Base-by-base conservation (phyloP, 2,888 invertebrate genomes). In the Drosophila cracens region DNA sequence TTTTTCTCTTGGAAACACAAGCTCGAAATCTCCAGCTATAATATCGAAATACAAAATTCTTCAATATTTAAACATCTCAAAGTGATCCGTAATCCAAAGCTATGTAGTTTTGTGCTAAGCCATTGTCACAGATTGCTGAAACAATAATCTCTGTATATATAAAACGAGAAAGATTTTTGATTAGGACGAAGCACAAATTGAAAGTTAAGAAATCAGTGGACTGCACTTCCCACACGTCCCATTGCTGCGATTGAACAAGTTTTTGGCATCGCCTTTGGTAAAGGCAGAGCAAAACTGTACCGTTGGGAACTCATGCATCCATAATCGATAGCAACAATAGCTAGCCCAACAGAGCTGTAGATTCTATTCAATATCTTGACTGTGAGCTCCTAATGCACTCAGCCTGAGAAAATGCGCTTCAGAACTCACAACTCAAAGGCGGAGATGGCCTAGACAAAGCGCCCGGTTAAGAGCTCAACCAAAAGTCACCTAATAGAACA, bases 291-390 rank as follows among this genome's bases (percentile, higher is more conserved):
- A 46, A 25, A 61, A 36, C 57, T 60, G 38, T 51, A 66, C 40
- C 53, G 62, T 67, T 75, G 56, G 70, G 69, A 79, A 63, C 58
- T 79, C 76, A 80, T 70, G 80, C 76, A 85, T 74, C 63, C 79
- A 76, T 85, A 88, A 90, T 86, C 88, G 75, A 77, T 74, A 74
- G 64, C 60, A 70, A 71, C 59, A 82, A 74, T 71, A 70, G 77
- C 63, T 58, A 63, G 36, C 34, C 33, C 43, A 38, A 56, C 60
- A 33, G 65, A 38, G 36, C 51, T 29, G n/a, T 36, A 31, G 27
- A 49, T 33, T n/a, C 40, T 31, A 49, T 40, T 56, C 73, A 57
- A 52, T 34, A 56, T 63, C 59, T 70, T 58, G 40, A 46, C 58
- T 63, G 25, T 38, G 29, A 40, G 18, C 51, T 66, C 53, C 57